phyloP scores from a whole-genome alignment of 2,888 invertebrate genomes.

The Cantharis rufa region DNA sequence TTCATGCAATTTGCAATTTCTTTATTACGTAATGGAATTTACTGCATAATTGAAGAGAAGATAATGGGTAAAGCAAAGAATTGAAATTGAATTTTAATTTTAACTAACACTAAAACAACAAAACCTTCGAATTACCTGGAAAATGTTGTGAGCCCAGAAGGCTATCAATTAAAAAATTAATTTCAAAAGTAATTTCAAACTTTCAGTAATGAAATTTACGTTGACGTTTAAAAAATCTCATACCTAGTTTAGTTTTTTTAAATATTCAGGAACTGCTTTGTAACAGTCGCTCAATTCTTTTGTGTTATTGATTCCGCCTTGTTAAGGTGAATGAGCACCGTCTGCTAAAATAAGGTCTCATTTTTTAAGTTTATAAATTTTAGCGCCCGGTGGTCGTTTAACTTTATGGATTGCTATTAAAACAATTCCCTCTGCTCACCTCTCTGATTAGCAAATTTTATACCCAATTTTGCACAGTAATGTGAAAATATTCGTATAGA shows the following conservation, averaged over 20 bases:
- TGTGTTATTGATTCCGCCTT: not conserved
- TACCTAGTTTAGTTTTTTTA: not conserved
- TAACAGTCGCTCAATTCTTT: not conserved
- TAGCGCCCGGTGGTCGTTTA: too few relatives aligned
- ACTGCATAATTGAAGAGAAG: not conserved
- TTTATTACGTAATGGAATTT: not conserved
- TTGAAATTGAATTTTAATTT: not conserved
- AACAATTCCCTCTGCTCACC: not conserved
- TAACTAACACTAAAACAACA: not conserved
- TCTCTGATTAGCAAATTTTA: too few relatives aligned
- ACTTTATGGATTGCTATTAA: too few relatives aligned
- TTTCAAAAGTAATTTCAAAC: not conserved
- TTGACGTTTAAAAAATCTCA: not conserved
- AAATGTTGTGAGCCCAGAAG: not conserved
- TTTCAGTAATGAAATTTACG: not conserved
- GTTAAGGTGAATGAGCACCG: too few relatives aligned
- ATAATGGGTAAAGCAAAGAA: not conserved
- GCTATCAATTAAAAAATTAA: not conserved
- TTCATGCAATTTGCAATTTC: not conserved
- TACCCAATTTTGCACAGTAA: not conserved
- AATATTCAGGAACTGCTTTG: not conserved
- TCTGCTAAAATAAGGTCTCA: too few relatives aligned
- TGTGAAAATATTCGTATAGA: not conserved
- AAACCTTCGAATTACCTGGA: not conserved
- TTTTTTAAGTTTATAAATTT: too few relatives aligned